Conservation (phyloP, 2,888 invertebrate species). For the Dusona sp. region DNA sequence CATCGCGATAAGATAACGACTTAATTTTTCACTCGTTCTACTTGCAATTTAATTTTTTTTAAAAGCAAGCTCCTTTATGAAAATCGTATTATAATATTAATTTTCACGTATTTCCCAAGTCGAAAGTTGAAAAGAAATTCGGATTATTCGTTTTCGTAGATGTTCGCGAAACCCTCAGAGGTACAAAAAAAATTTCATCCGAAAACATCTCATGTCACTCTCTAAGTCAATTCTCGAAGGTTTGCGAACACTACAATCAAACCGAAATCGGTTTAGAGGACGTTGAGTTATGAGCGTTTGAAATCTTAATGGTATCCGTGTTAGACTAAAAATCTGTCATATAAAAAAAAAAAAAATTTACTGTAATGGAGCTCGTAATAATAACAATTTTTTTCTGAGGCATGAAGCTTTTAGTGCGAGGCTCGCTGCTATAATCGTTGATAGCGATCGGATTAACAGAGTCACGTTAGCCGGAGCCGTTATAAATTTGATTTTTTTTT, state of each 20-base stretch:
- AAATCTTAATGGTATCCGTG: background rate
- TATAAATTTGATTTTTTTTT: constrained; percentile 25
- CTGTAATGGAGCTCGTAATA: constrained; percentile 5
- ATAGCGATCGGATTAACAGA: constrained; percentile 23
- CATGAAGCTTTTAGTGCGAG: constrained; percentile 25
- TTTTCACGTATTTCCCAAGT: background rate
- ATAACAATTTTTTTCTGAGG: constrained; percentile 13
- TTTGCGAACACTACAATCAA: background rate
- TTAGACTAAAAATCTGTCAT: background rate
- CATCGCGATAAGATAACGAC: too few species aligned
- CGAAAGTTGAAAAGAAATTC: background rate
- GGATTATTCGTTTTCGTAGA: background rate
- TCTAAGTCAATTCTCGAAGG: background rate
- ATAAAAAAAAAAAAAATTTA: background rate
- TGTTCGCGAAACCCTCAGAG: background rate
- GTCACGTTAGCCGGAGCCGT: constrained; percentile 23
- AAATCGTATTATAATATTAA: background rate
- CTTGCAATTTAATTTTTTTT: too few species aligned
- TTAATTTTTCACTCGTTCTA: too few species aligned
- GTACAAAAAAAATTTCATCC: background rate
- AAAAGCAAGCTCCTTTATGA: background rate
- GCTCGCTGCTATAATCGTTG: constrained; percentile 17
- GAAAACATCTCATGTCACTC: background rate
- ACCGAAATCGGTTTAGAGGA: background rate
- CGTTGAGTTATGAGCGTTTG: background rate